These are phyloP conservation scores for Apeira syringaria DNA, from an alignment of 2,888 invertebrate genomes.

Conservation along the genomic window DNA sequence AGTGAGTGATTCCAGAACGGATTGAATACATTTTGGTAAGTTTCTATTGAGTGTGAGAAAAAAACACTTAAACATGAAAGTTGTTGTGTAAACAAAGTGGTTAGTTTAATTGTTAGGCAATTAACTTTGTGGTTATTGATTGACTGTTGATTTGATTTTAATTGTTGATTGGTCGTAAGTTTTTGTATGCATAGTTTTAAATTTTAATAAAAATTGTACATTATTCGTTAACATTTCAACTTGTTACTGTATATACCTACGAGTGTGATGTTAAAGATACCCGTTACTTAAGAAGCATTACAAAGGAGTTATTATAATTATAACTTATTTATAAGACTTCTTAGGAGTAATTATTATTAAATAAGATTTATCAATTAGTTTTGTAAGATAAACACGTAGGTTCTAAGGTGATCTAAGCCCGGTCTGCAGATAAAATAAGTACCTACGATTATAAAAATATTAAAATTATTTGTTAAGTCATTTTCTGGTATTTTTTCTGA, in stretches of 20 bases:
- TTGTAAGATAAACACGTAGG: no score
- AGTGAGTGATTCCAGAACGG: conserved; percentile 25
- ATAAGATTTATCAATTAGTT: no score
- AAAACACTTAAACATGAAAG: conserved; percentile 5
- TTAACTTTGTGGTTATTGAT: conserved; percentile 21
- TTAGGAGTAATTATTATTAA: no score
- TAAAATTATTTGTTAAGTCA: no score
- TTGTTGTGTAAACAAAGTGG: conserved; percentile 22
- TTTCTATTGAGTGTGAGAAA: conserved; percentile 6
- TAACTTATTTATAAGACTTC: no score
- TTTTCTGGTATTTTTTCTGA: no score
- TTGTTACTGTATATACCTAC: conserved; percentile 1
- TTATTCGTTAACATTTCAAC: neutral
- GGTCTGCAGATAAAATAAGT: no score
- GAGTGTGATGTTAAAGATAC: no score
- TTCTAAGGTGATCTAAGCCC: no score
- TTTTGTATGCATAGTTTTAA: conserved; percentile 3
- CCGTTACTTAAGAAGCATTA: no score
- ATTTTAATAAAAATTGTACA: neutral
- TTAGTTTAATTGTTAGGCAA: conserved; percentile 6
- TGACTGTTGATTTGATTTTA: conserved; percentile 22
- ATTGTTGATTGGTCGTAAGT: conserved; percentile 10
- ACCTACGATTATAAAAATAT: no score
- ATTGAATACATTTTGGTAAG: conserved; percentile 22
- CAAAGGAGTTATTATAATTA: no score